Conservation (phyloP, 2,888 invertebrate species). For the Lomographa bimaculata region DNA sequence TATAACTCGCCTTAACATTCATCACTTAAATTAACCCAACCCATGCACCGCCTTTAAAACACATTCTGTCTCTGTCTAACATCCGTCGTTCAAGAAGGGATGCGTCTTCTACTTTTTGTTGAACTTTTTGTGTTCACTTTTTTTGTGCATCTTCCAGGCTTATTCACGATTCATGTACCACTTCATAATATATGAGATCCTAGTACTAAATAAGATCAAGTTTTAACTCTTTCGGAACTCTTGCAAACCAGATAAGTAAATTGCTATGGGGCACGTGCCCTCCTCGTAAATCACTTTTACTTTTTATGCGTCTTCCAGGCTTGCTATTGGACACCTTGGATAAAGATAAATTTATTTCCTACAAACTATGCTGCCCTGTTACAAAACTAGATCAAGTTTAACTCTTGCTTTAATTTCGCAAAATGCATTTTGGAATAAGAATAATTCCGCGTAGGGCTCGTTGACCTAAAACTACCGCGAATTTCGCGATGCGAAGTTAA, state of each 20-base stretch:
- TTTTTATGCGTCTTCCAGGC: too few relatives aligned
- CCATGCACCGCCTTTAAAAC: background rate
- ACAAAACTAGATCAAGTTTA: too few relatives aligned
- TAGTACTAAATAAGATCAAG: constrained; percentile 33
- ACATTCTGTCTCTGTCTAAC: constrained; percentile 9
- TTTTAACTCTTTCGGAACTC: constrained; percentile 31
- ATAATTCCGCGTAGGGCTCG: too few relatives aligned
- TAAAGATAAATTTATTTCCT: too few relatives aligned
- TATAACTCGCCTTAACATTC: too few relatives aligned
- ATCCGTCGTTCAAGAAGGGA: constrained; percentile 6
- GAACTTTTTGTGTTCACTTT: constrained; percentile 15
- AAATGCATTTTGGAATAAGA: too few relatives aligned
- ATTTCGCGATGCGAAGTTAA: constrained; percentile 34
- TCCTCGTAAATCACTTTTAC: too few relatives aligned
- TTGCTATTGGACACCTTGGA: too few relatives aligned
- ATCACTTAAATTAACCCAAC: too few relatives aligned
- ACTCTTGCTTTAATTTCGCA: constrained; percentile 7
- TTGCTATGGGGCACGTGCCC: too few relatives aligned
- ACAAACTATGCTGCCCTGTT: too few relatives aligned
- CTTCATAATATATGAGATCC: constrained; percentile 23
- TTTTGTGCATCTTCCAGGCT: constrained; percentile 10
- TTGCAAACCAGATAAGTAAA: too few relatives aligned
- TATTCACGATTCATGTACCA: constrained; percentile 13
- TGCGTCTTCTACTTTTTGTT: constrained; percentile 9
- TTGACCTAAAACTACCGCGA: constrained; percentile 30